These are phyloP conservation scores for Coenonympha glycerion DNA, from an alignment of 2,888 invertebrate genomes.

Conservation along the genomic window DNA sequence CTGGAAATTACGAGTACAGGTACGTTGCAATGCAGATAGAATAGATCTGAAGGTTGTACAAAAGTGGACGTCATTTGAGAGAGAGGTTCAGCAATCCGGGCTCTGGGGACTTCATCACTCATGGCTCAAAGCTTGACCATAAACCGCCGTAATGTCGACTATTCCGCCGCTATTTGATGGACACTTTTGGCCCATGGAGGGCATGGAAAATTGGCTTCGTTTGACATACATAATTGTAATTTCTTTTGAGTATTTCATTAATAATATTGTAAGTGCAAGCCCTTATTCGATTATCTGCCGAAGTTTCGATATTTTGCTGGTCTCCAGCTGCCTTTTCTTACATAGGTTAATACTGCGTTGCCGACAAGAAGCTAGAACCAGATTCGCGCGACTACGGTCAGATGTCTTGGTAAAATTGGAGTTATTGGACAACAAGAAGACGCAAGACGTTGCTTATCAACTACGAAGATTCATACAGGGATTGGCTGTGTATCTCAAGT, in stretches of 20 bases:
- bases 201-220: too few species aligned
- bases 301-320: neutral
- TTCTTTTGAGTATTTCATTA: too few species aligned
- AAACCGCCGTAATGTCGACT: too few species aligned
- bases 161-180: too few species aligned
- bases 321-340: neutral
- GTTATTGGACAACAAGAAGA: constrained; percentile 97
- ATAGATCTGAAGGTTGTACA: neutral
- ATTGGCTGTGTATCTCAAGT: constrained; percentile 80
- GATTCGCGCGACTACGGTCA: constrained; percentile 88
- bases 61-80: too few species aligned
- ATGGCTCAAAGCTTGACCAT: too few species aligned
- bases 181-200: too few species aligned
- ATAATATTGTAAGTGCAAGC: too few species aligned
- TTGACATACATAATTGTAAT: too few species aligned
- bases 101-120: too few species aligned
- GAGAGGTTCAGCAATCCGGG: too few species aligned
- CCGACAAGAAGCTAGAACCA: constrained; percentile 92
- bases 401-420: constrained; percentile 98
- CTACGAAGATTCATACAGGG: constrained; percentile 89
- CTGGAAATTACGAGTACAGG: constrained; percentile 99
- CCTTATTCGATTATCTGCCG: too few species aligned
- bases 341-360: constrained; percentile 92
- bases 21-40: constrained; percentile 31
- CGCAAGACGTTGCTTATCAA: constrained; percentile 94